Evolutionary conservation across 2,797 vertebrate genomes (phyloP).

Genomic region (Halcyon leucocephala): DNA sequence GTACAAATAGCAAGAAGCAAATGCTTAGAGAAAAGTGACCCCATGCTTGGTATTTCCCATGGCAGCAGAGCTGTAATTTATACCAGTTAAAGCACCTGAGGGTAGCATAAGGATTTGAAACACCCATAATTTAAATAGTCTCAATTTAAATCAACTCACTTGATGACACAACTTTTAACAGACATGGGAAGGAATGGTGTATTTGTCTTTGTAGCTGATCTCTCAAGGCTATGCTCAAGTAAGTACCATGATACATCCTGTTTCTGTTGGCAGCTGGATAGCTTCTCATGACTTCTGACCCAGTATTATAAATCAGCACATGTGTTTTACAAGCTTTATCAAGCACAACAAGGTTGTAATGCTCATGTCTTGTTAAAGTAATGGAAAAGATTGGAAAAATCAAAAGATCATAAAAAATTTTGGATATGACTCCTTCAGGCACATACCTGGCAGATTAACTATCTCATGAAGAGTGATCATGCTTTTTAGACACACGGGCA

Average conservation of each 20-base stretch:
- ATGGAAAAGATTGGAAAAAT: not conserved
- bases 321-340: not conserved
- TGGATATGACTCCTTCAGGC: not conserved
- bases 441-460: not conserved
- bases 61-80: not conserved
- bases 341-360: not conserved
- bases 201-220: not conserved
- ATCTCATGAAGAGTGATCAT: not conserved
- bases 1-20: not conserved
- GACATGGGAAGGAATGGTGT: not conserved
- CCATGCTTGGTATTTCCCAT: not conserved
- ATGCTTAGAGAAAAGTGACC: not conserved
- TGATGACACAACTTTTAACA: not conserved
- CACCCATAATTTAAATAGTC: not conserved
- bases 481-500: not conserved
- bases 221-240: not conserved
- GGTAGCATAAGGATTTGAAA: not conserved
- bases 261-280: not conserved
- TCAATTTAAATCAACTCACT: not conserved
- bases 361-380: not conserved
- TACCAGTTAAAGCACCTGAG: not conserved
- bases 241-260: rapidly evolving
- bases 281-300: not conserved
- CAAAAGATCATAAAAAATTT: not conserved
- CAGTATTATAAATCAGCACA: not conserved